Percentiles rank a stretch among this genome's conserved stretches.
Conservation (phyloP, 2,113 vertebrate genomes). For the Prionailurus bengalensis region DNA sequence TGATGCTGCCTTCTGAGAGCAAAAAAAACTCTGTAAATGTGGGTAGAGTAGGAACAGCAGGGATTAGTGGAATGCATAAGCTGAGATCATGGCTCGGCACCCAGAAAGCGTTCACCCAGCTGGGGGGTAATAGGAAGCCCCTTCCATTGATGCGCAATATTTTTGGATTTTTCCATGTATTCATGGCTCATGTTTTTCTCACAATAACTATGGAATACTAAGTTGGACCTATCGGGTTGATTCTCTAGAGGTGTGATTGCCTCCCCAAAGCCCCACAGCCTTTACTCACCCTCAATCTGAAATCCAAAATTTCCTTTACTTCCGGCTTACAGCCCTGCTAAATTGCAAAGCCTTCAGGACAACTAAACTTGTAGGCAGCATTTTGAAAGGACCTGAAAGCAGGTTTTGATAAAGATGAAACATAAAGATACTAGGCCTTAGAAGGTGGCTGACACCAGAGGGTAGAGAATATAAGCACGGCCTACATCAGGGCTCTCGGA, state of each 20-base stretch:
- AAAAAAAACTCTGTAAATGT: neutral
- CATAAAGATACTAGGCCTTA: slow-evolving; percentile 16
- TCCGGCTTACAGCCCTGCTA: slow-evolving; percentile 7
- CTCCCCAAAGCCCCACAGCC: neutral
- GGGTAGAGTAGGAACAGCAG: neutral
- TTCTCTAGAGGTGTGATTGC: neutral
- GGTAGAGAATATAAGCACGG: neutral
- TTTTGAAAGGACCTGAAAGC: neutral
- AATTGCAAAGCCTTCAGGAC: slow-evolving; percentile 1
- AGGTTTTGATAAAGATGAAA: neutral
- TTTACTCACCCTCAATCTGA: slow-evolving; percentile 10
- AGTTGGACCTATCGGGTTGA: neutral
- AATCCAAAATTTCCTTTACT: slow-evolving; percentile 44
- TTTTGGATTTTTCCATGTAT: slow-evolving; percentile 19
- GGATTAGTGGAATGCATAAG: neutral
- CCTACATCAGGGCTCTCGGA: neutral
- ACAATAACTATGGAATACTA: slow-evolving; percentile 45
- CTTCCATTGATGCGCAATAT: neutral
- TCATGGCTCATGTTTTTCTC: neutral
- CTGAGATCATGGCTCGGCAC: neutral
- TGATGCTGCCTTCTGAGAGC: slow-evolving; percentile 29
- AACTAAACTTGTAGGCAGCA: neutral
- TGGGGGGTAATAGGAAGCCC: neutral
- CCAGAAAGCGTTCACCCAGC: neutral
- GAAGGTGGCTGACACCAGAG: neutral